Conservation (phyloP, 2,113 vertebrate genomes). For the Larimichthys crocea region DNA sequence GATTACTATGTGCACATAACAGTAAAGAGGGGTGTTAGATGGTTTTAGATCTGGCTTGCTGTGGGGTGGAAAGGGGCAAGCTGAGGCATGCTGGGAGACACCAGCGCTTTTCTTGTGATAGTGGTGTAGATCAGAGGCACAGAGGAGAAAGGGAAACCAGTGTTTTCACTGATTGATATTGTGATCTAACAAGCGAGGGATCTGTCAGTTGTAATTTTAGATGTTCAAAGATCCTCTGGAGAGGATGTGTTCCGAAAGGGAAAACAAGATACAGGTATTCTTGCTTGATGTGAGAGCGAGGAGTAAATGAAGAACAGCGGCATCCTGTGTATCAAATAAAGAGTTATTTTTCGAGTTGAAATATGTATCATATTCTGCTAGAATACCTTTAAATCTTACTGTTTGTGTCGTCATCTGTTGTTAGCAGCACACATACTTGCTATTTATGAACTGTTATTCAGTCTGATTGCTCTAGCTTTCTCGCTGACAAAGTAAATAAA, state of each 20-base stretch:
- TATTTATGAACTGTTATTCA: background rate
- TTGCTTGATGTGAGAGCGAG: background rate
- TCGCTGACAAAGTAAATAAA: background rate
- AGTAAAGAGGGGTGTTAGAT: constrained; percentile 59
- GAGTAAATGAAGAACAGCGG: background rate
- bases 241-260: constrained; percentile 49
- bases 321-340: constrained; percentile 14
- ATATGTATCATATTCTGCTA: background rate
- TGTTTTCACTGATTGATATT: constrained; percentile 73
- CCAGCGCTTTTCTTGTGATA: constrained; percentile 26
- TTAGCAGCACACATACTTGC: background rate
- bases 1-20: constrained; percentile 68
- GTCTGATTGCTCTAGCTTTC: background rate
- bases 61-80: constrained; percentile 61
- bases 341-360: background rate
- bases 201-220: constrained; percentile 69
- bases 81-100: constrained; percentile 65
- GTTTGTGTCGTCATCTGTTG: background rate
- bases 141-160: constrained; percentile 67
- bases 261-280: constrained; percentile 47
- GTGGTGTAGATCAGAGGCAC: constrained; percentile 63
- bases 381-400: background rate
- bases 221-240: constrained; percentile 64
- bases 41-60: constrained; percentile 64
- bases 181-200: constrained; percentile 61